A percentile compares a stretch with the other conserved stretches of the same genome.
phyloP scores from a whole-genome alignment of 2,797 vertebrate genomes.

The Macropodus opercularis region DNA sequence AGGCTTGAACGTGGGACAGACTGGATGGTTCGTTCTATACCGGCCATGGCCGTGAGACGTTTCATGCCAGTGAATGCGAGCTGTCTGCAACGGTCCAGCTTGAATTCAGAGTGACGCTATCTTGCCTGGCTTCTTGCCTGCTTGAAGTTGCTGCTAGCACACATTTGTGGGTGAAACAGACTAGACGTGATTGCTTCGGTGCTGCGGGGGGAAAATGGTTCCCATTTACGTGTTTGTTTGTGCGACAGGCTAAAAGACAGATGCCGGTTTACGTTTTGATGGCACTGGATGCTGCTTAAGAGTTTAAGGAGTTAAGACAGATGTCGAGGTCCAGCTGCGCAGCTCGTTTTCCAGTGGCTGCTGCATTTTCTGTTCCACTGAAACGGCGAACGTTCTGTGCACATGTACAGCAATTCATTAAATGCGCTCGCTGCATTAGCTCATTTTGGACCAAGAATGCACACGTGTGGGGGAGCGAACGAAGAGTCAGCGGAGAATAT shows the following conservation, averaged over 20 bases:
- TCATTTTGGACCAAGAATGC: constrained; percentile 13
- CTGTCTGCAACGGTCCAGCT: constrained; percentile 40
- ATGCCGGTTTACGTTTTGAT: constrained; percentile 54
- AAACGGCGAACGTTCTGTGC: constrained; percentile 5
- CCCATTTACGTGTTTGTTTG: constrained; percentile 62
- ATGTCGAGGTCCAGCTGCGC: constrained; percentile 39
- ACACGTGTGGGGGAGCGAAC: constrained; percentile 1
- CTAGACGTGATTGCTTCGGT: constrained; percentile 50
- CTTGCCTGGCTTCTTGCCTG: constrained; percentile 37
- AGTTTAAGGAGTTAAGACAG: constrained; percentile 45
- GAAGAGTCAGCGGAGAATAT: neutral
- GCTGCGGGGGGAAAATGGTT: constrained; percentile 39
- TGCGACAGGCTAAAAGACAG: constrained; percentile 56
- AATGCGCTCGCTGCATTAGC: constrained; percentile 15
- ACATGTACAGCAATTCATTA: constrained; percentile 19
- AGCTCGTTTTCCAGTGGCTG: constrained; percentile 28
- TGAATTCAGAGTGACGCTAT: constrained; percentile 38
- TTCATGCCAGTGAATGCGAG: constrained; percentile 33
- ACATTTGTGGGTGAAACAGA: constrained; percentile 45
- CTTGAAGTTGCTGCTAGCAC: constrained; percentile 42
- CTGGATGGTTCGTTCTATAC: constrained; percentile 30
- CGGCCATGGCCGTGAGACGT: constrained; percentile 37
- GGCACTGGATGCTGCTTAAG: constrained; percentile 39
- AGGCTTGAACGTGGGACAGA: constrained; percentile 14
- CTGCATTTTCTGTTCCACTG: constrained; percentile 11